Evolutionary conservation across 2,797 vertebrate genomes (phyloP).

Genomic region (Anniella stebbinsi): DNA sequence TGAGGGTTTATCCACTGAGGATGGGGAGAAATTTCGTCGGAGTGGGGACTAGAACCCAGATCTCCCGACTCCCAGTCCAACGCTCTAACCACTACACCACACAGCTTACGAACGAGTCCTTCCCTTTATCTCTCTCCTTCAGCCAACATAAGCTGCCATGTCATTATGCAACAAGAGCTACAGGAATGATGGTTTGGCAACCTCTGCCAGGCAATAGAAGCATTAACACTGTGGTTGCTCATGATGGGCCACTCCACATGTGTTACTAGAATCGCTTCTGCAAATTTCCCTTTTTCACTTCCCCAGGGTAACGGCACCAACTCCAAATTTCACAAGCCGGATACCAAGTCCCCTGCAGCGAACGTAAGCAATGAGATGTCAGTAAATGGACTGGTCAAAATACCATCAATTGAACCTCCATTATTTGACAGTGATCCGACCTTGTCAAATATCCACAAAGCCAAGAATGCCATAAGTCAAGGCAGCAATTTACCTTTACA

Average conservation of each 20-base stretch:
- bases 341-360: not conserved
- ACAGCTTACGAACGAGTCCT: not conserved
- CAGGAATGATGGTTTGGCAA: not conserved
- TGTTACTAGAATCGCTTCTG: too few species aligned
- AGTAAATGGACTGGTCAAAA: not conserved
- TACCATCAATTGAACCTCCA: too few species aligned
- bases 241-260: too few species aligned
- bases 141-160: not conserved
- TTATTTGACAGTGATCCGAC: not conserved
- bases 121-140: not conserved
- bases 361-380: too few species aligned
- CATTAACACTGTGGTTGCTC: rapidly evolving
- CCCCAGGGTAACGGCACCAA: not conserved
- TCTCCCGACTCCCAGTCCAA: too few species aligned
- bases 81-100: too few species aligned
- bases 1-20: too few species aligned
- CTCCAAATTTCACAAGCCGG: not conserved
- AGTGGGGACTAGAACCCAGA: too few species aligned
- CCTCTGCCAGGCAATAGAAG: not conserved
- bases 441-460: not conserved
- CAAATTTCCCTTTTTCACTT: conserved; percentile 1
- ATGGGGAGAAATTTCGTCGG: too few species aligned
- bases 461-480: not conserved
- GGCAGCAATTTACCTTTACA: not conserved
- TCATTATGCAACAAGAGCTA: not conserved